phyloP scores from a whole-genome alignment of 1,140 invertebrate genomes.

The Ptiloglossa arizonensis region DNA sequence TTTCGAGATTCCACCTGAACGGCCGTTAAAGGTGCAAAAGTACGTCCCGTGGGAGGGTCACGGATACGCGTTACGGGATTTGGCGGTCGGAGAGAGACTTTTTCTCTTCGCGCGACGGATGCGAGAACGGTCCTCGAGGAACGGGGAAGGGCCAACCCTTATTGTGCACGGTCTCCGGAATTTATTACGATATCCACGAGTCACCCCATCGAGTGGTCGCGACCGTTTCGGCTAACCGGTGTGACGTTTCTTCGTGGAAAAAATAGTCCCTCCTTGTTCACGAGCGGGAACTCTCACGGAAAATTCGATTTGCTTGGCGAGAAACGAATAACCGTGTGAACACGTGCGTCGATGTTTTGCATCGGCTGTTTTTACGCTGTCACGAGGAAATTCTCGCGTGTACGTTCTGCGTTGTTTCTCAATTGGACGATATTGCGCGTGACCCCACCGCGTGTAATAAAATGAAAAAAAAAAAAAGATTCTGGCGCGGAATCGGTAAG shows the following conservation, averaged over 20 bases:
- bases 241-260: not conserved
- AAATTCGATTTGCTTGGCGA: not conserved
- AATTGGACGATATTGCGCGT: no score
- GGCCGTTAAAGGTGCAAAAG: not conserved
- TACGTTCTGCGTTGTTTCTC: no score
- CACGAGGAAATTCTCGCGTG: no score
- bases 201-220: not conserved
- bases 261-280: not conserved
- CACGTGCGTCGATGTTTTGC: not conserved
- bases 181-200: conserved; percentile 31
- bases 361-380: not conserved
- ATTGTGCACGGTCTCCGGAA: conserved; percentile 12
- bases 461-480: no score
- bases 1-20: conserved; percentile 10
- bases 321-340: conserved; percentile 5
- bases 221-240: not conserved
- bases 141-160: conserved; percentile 20
- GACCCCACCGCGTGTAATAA: no score
- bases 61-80: not conserved
- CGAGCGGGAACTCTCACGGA: not conserved
- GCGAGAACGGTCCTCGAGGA: conserved; percentile 31
- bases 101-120: conserved; percentile 24
- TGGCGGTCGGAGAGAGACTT: not conserved
- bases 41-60: not conserved
- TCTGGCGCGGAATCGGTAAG: no score